Conservation (phyloP, 1,140 invertebrate species). For the Centruroides sculpturatus region DNA sequence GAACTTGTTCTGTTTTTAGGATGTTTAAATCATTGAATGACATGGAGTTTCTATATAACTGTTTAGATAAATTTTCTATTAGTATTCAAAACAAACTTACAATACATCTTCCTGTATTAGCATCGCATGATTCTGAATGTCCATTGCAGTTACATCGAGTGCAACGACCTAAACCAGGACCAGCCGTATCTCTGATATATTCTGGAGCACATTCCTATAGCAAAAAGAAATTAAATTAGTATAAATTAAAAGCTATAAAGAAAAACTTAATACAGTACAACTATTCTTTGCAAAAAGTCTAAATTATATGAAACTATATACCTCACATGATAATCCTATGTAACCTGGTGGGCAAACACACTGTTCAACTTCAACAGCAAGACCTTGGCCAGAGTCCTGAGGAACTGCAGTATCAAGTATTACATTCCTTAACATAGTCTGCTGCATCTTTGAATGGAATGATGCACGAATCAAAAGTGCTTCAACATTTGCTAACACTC, state of each 20-base stretch:
- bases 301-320: constrained; percentile 15
- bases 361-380: constrained; percentile 54
- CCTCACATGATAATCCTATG: constrained; percentile 64
- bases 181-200: constrained; percentile 57
- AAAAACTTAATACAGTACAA: too few relatives aligned
- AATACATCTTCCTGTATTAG: constrained; percentile 35
- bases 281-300: too few relatives aligned
- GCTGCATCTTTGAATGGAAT: constrained; percentile 49
- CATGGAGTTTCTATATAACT: neutral
- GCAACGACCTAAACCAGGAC: constrained; percentile 42
- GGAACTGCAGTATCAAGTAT: constrained; percentile 59
- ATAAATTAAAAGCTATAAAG: neutral
- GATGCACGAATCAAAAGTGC: constrained; percentile 73
- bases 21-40: too few relatives aligned
- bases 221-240: constrained; percentile 8
- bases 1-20: too few relatives aligned
- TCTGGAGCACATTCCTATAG: constrained; percentile 50
- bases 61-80: neutral
- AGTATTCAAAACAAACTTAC: constrained; percentile 6
- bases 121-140: constrained; percentile 39
- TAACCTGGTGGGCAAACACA: constrained; percentile 73
- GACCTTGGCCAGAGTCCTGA: constrained; percentile 34
- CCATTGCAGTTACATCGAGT: constrained; percentile 42
- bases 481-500: constrained; percentile 61
- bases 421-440: constrained; percentile 56